Percentiles rank a stretch among this genome's conserved stretches.
phyloP scores from a whole-genome alignment of 2,113 vertebrate genomes.

The Bungarus multicinctus region DNA sequence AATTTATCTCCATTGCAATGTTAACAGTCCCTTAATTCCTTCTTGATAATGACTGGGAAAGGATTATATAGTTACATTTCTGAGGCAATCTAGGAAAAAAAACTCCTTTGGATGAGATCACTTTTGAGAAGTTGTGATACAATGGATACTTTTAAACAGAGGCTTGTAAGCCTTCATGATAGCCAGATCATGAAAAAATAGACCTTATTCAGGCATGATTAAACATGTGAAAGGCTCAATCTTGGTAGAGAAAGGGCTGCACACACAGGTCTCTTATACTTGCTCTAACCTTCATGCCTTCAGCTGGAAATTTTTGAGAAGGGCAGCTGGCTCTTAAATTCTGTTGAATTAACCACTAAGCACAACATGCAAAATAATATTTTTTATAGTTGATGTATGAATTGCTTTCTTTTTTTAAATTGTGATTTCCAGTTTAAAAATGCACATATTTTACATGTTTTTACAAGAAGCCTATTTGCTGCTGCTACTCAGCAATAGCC shows the following conservation, averaged over 20 bases:
- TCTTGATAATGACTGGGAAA: background rate
- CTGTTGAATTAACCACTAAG: background rate
- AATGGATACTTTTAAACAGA: background rate
- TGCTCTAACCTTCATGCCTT: background rate
- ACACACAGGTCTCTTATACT: background rate
- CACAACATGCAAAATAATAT: background rate
- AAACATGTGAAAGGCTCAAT: background rate
- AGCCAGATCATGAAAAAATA: background rate
- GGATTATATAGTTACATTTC: background rate
- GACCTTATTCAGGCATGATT: background rate
- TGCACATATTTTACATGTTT: background rate
- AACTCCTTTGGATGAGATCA: background rate
- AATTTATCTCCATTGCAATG: background rate
- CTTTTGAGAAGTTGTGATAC: background rate
- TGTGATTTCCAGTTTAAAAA: background rate
- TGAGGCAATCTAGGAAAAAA: background rate
- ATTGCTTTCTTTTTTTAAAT: background rate
- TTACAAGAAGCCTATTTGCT: background rate
- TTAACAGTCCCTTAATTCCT: background rate
- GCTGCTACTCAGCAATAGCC: background rate
- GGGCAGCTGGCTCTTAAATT: background rate
- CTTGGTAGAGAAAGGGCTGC: background rate
- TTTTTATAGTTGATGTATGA: background rate
- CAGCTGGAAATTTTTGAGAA: background rate
- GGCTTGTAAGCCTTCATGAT: background rate